Evolutionary conservation across 2,797 vertebrate genomes (phyloP), one percentile per base, ranked within the genome.

Genomic region (Spea hammondii): DNA sequence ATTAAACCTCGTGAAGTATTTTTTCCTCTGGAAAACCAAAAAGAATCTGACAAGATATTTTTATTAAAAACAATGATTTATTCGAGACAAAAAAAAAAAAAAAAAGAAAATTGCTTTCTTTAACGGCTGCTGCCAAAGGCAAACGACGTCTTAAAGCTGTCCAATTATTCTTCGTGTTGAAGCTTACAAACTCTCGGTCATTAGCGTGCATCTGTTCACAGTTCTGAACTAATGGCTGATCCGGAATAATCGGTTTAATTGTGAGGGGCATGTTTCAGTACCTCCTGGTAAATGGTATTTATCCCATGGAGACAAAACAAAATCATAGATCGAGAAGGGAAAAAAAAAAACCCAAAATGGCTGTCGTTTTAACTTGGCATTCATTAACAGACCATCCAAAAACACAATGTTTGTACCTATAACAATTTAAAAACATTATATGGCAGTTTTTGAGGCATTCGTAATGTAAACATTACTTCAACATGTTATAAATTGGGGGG

Each of bases 31-130:
- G 67, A 12, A 77, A 77, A 60, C 6, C 32, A 64, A 70, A 77
- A 77, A 70, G 55, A 77, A 77, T 57, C 32, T 68, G 62, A 71
- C 54, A 32, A 70, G 48, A 53, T 50, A 5, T 49, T 60, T 76
- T 76, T 76, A 68, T 69, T 69, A 68, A 69, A 32, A 60, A 17
- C 65, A 76, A 44, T 46, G 4, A 12, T 6, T 50, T 76, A 12
- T 59, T 69, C 50, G n/a, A 13, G 5, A 62, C 1, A 32, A 32
- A 1, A 32, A 64, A 60, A 8, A 62, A 32, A 32, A 32, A 1
- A 32, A 64, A 60, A 8, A 76, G 55, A 59, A 69, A 69, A 76
- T 69, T 46, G 49, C 55, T 60, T 77, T 77, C 48, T 48, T 49
- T 46, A 32, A 32, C 4, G 14, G 14, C 9, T 62, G 17, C 62